Evolutionary conservation across 64 coral and sea anemone species (phyloP), one percentile per base, ranked within the genome.

Genomic region (Porites australiensis): DNA sequence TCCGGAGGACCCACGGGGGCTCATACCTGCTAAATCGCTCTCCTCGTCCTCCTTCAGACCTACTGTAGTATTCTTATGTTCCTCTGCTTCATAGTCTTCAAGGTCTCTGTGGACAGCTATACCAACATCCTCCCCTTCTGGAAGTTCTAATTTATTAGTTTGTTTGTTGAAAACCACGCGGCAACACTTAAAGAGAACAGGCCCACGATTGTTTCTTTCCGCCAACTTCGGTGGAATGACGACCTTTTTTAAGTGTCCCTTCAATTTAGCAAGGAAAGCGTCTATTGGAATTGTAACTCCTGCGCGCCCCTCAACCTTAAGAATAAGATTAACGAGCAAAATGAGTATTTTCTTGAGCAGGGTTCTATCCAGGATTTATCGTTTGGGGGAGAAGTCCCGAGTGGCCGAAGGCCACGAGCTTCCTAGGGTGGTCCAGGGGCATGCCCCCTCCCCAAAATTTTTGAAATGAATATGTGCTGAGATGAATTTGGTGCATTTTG

Each of bases 71-170:
- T 19, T 64, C 13, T 64, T 19, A 18, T 64, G 4, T 18, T 64
- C 62, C 4, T 64, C 13, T 13, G 13, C 13, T 13, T 64, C 13
- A 4, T 64, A 12, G 13, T 64, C 62, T 14, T 64, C 62, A 16
- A 2, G 2, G 0, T 2, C 2, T 14, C 4, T 4, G 13, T 2
- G 0, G 62, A 18, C 62, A 13, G 13, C 8, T 13, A 0, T 2
- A 19, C 62, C 62, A 4, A 64, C 18, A 19, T 16, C 4, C 62
- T 64, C 62, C 62, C 62, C 62, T 64, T 64, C 18, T 1, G 62
- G 13, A 19, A 64, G 62, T 19, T 64, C 62, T 16, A 64, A 64
- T 19, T 19, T 12, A 64, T 64, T 64, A 16, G 62, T 19, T 5
- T 64, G 13, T 64, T 11, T 19, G 18, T 64, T 64, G 62, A 16